Base-by-base conservation (phyloP, 2,797 vertebrate genomes). In the Eutrigla gurnardus region DNA sequence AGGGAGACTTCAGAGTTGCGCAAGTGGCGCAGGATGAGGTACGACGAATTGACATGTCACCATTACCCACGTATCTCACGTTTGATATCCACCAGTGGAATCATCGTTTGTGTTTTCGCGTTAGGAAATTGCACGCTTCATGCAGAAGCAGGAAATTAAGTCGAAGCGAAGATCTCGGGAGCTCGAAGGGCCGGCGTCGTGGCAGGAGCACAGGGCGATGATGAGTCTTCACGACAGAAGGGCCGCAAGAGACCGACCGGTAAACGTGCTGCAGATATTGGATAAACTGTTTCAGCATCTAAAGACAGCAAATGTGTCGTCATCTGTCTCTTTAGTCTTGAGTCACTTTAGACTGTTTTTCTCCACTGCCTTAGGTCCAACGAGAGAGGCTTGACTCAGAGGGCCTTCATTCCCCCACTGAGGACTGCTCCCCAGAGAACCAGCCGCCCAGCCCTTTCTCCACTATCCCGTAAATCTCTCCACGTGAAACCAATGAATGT, bases 11-110 rank as follows among this genome's bases (percentile, higher is more conserved):
- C 84, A 86, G 84, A 69, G 93, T 89, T 0, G 95, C 94, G 3
- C 96, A 96, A 70, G 96, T 96, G 62, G 93, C 95, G 0, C 94
- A 95, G 72, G 93, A 95, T 78, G 95, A 95, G 93, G 95, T 95
- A 82, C 25, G 3, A 54, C 7, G 5, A 39, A 15, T 13, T 15
- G 15, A 50, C 5, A 7, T 11, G 2, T 46, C 3, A 11, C 8
- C 37, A 35, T 1, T 4, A n/a, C 3, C 3, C 0, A 6, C 42
- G 7, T 32, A 6, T 62, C 7, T 53, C 11, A 9, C 17, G 3
- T 40, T 45, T 35, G 11, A 59, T 8, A 33, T 64, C 5, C 33
- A 4, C 7, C 2, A 7, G 0, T 70, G 3, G 4, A 60, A 25
- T 37, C 0, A 77, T 18, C 3, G 9, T 3, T 2, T 54, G 3